Conservation (phyloP, 2,888 invertebrate genomes). For the Andricus quercusramuli region DNA sequence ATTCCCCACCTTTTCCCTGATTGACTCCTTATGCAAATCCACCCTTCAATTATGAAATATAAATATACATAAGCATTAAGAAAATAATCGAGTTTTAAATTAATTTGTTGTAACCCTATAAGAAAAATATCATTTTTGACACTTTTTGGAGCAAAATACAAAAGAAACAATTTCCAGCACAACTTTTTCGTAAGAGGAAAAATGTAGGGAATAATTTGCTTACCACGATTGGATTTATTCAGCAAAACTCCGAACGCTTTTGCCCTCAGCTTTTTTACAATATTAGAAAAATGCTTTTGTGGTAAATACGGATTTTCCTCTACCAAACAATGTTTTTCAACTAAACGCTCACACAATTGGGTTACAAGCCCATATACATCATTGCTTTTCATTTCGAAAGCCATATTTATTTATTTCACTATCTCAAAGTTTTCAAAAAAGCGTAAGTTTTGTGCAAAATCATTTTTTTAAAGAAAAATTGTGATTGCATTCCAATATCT, state of each 20-base stretch:
- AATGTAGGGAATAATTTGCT: constrained; percentile 41
- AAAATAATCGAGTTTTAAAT: neutral
- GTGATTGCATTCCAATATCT: neutral
- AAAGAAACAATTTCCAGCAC: neutral
- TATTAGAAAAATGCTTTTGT: constrained; percentile 53
- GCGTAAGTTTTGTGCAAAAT: neutral
- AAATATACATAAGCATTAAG: neutral
- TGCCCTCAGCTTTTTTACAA: constrained; percentile 65
- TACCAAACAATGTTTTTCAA: constrained; percentile 53
- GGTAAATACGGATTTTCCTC: constrained; percentile 54
- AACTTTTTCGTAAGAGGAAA: neutral
- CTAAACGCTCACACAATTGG: constrained; percentile 65
- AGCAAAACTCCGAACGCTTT: constrained; percentile 73
- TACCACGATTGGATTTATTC: constrained; percentile 62
- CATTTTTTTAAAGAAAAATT: constrained; percentile 10
- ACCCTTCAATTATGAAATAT: neutral
- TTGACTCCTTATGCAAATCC: no score
- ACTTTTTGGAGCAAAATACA: constrained; percentile 3
- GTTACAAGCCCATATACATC: constrained; percentile 70
- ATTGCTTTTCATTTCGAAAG: constrained; percentile 56
- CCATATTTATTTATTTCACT: constrained; percentile 54
- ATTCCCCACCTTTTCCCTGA: no score
- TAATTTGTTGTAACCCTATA: neutral
- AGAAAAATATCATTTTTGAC: neutral
- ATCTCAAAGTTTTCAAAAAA: neutral